These are phyloP conservation scores for Shargacucullia verbasci DNA, from an alignment of 2,888 invertebrate species.

Conservation along the genomic window DNA sequence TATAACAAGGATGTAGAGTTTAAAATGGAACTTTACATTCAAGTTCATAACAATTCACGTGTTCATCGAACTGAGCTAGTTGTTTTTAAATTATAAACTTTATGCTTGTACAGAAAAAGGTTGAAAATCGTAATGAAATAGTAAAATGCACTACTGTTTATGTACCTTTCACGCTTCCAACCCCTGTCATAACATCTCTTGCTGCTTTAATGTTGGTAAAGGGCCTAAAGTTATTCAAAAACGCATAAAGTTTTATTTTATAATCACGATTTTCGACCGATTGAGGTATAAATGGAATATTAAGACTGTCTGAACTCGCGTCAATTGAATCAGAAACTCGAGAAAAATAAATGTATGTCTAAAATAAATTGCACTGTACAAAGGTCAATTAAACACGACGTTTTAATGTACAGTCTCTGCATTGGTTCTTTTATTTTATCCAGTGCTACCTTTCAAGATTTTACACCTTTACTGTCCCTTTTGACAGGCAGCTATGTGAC, in stretches of 20 bases:
- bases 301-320: too few species aligned
- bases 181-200: slow-evolving; percentile 39
- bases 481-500: too few species aligned
- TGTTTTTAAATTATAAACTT: not conserved
- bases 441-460: too few species aligned
- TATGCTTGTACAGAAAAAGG: accelerated
- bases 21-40: slow-evolving; percentile 1
- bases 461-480: too few species aligned
- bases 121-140: not conserved
- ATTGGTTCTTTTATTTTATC: too few species aligned
- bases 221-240: slow-evolving; percentile 31
- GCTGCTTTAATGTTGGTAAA: slow-evolving; percentile 28
- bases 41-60: slow-evolving; percentile 1
- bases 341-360: too few species aligned
- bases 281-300: slow-evolving; percentile 1
- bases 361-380: too few species aligned
- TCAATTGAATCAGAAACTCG: too few species aligned
- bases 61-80: slow-evolving; percentile 2
- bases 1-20: not conserved
- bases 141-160: slow-evolving; percentile 23
- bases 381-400: too few species aligned
- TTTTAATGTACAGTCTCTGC: too few species aligned
- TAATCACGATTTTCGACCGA: slow-evolving; percentile 38
- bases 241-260: slow-evolving; percentile 34
- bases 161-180: slow-evolving; percentile 37